Evolutionary conservation across 2,888 invertebrate species (phyloP).

Genomic region (Zygogramma bicolorata): DNA sequence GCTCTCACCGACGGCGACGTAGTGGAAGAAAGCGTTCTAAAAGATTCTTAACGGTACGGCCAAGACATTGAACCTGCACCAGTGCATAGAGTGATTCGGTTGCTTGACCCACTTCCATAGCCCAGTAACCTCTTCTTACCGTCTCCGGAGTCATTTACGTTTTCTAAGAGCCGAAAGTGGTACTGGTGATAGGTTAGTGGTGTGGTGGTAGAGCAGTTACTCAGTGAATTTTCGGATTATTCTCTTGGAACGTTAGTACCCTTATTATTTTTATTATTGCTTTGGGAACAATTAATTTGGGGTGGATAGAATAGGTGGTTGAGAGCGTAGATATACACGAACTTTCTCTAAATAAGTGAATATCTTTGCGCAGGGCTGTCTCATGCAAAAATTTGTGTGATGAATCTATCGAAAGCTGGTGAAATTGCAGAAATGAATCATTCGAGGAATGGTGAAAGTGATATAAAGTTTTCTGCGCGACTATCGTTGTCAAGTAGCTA

Average conservation of each 20-base stretch:
- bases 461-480: too few species aligned
- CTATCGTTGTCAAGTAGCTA: too few species aligned
- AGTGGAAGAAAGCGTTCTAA: background rate
- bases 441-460: too few species aligned
- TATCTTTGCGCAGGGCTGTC: too few species aligned
- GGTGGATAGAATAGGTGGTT: too few species aligned
- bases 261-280: background rate
- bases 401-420: too few species aligned
- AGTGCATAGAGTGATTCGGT: background rate
- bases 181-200: slow-evolving; percentile 2
- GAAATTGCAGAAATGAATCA: too few species aligned
- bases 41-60: slow-evolving; percentile 4
- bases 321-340: too few species aligned
- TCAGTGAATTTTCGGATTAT: background rate
- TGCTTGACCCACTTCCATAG: slow-evolving; percentile 10
- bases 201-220: background rate
- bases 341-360: too few species aligned
- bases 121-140: slow-evolving; percentile 12
- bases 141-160: slow-evolving; percentile 4
- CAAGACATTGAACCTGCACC: slow-evolving; percentile 20
- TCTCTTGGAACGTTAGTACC: background rate
- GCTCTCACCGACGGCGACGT: background rate
- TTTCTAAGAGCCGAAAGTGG: slow-evolving; percentile 16
- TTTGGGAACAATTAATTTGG: background rate
- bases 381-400: too few species aligned